phyloP scores from a whole-genome alignment of 1,140 invertebrate species.

The Solenopsis invicta region DNA sequence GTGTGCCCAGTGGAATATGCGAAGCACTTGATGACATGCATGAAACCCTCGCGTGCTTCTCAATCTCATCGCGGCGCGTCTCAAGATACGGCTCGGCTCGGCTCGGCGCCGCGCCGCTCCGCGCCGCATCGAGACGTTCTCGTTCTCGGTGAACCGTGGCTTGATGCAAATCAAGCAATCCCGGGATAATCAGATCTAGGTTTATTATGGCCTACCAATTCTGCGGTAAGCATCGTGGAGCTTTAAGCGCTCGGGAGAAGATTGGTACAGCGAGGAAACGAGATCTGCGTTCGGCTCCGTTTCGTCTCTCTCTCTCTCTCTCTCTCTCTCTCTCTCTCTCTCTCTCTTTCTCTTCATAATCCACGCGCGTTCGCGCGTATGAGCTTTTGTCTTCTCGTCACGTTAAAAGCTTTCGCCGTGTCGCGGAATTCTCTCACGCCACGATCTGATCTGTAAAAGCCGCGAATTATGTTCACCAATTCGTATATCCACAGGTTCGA shows the following conservation, averaged over 20 bases:
- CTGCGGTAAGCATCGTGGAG: slow-evolving; percentile 52
- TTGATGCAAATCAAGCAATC: slow-evolving; percentile 78
- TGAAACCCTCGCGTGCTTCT: slow-evolving; percentile 56
- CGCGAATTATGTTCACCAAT: slow-evolving; percentile 26
- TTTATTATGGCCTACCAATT: slow-evolving; percentile 73
- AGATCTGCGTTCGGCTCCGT: slow-evolving; percentile 25
- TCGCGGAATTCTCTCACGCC: not conserved
- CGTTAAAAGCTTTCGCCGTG: slow-evolving; percentile 33
- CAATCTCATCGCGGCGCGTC: slow-evolving; percentile 44
- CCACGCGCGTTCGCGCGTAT: not conserved
- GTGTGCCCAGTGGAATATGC: slow-evolving; percentile 59
- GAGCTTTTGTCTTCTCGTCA: slow-evolving; percentile 47
- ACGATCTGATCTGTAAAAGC: not conserved
- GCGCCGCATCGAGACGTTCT: slow-evolving; percentile 24
- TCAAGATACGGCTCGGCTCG: slow-evolving; percentile 45
- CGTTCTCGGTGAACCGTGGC: slow-evolving; percentile 44
- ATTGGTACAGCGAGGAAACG: slow-evolving; percentile 54
- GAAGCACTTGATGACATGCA: slow-evolving; percentile 68
- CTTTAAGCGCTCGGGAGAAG: slow-evolving; percentile 57
- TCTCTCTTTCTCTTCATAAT: not conserved
- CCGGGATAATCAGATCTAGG: slow-evolving; percentile 74
- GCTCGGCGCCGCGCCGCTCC: not conserved
- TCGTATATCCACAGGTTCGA: not conserved
- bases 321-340: not conserved
- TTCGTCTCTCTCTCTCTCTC: not conserved